These are phyloP conservation scores for Yasuhikotakia modesta DNA, from an alignment of 2,797 vertebrate species.

Conservation along the genomic window DNA sequence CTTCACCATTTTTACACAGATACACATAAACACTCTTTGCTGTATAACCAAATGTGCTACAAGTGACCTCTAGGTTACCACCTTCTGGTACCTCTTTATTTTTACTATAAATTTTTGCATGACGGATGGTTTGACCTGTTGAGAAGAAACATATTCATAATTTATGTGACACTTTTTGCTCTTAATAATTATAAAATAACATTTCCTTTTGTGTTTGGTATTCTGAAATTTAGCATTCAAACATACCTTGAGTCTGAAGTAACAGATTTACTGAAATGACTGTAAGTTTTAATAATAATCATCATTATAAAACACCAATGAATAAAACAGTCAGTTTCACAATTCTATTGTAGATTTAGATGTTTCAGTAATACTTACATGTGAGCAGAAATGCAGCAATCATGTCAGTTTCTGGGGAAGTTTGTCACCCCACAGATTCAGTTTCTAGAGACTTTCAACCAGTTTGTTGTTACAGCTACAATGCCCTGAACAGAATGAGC, in stretches of 20 bases:
- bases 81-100: conserved; percentile 18
- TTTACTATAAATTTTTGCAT: conserved; percentile 18
- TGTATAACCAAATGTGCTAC: conserved; percentile 2
- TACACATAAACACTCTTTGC: not conserved
- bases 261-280: conserved; percentile 5
- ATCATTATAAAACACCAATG: too few species aligned
- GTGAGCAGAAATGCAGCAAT: too few species aligned
- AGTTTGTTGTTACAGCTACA: too few species aligned
- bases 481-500: too few species aligned
- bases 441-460: too few species aligned
- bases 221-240: not conserved
- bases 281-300: too few species aligned
- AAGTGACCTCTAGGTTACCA: not conserved
- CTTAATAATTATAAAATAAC: not conserved
- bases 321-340: too few species aligned
- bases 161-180: not conserved
- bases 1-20: conserved; percentile 21
- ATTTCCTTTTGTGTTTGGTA: not conserved
- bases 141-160: not conserved
- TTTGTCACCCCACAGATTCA: too few species aligned
- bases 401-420: too few species aligned
- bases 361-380: too few species aligned
- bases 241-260: conserved; percentile 25
- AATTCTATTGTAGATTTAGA: too few species aligned
- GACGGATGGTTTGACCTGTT: not conserved